phyloP scores from a whole-genome alignment of 2,113 vertebrate genomes.

The Lepisosteus oculatus region DNA sequence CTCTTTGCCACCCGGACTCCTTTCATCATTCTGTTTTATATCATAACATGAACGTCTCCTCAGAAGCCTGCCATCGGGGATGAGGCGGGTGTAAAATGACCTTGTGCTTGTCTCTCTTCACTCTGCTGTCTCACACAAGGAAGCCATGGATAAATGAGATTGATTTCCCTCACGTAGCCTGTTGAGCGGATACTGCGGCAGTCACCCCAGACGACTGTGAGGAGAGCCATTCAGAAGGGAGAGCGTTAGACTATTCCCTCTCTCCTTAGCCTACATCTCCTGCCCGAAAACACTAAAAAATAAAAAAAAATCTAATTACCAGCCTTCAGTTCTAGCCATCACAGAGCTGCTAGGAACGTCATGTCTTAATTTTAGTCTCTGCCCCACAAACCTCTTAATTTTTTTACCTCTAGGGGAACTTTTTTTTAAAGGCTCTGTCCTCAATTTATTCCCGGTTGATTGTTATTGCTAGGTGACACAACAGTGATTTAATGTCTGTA shows the following conservation, averaged over 20 bases:
- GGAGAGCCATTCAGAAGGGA: neutral
- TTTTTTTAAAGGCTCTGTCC: neutral
- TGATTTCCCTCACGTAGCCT: neutral
- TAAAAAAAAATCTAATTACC: neutral
- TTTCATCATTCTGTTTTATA: too few relatives aligned
- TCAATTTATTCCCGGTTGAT: neutral
- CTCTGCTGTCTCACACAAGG: neutral
- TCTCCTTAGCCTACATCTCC: neutral
- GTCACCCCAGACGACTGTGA: neutral
- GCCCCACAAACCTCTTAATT: conserved; percentile 19
- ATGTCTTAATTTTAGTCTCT: conserved; percentile 15
- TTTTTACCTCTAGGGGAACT: neutral
- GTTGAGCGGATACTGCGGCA: neutral
- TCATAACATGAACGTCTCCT: too few relatives aligned
- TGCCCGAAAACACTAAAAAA: neutral
- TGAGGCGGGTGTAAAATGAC: too few relatives aligned
- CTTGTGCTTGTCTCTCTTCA: neutral
- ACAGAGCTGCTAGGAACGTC: neutral
- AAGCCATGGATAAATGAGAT: neutral
- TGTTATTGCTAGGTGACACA: neutral
- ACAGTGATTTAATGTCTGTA: neutral
- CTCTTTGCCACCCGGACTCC: too few relatives aligned
- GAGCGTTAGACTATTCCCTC: neutral
- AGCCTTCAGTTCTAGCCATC: conserved; percentile 3
- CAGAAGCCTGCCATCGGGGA: too few relatives aligned